Evolutionary conservation across 2,797 vertebrate genomes (phyloP).

Genomic region (Tokudaia muenninki): DNA sequence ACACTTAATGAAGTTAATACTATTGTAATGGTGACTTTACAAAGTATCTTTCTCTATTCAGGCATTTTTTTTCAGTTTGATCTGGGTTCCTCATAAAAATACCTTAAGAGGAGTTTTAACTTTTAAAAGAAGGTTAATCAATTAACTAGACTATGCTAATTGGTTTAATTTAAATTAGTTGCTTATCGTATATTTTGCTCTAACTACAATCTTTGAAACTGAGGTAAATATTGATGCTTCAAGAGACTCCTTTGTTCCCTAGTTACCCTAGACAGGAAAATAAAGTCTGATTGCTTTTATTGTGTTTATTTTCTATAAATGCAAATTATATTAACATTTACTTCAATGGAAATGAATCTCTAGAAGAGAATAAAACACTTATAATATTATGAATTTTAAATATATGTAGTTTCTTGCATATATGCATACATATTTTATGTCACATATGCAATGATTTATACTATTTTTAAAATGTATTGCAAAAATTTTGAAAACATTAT

Average conservation of each 20-base stretch:
- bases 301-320: conserved; percentile 26
- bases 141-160: conserved; percentile 78
- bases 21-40: background rate
- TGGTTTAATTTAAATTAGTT: conserved; percentile 75
- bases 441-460: background rate
- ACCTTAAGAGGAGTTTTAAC: conserved; percentile 66
- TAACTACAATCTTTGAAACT: background rate
- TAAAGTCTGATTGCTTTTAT: background rate
- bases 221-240: conserved; percentile 4
- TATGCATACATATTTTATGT: background rate
- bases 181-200: conserved; percentile 60
- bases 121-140: conserved; percentile 81
- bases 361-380: background rate
- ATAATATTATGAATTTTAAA: background rate
- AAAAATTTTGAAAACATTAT: background rate
- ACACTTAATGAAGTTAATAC: background rate
- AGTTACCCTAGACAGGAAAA: conserved; percentile 14
- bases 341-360: background rate
- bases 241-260: conserved; percentile 7
- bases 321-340: background rate
- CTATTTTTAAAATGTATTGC: background rate
- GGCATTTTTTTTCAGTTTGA: background rate
- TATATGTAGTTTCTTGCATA: background rate
- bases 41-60: background rate
- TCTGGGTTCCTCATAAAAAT: conserved; percentile 25